Conservation (phyloP, 2,888 invertebrate genomes). For the Leucozona laternaria region DNA sequence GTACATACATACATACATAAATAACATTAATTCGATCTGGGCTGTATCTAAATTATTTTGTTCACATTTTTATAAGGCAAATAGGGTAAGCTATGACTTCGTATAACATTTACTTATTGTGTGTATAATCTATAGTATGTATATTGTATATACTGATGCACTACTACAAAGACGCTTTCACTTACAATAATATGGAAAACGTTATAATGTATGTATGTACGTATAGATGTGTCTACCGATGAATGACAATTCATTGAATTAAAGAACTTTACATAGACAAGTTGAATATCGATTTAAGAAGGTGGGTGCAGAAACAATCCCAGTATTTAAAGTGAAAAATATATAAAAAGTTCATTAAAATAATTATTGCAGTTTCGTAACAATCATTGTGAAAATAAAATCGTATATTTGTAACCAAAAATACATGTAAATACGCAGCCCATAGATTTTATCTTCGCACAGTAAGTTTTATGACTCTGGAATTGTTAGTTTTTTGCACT, state of each 20-base stretch:
- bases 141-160: background rate
- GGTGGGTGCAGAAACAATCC: background rate
- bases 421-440: background rate
- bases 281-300: background rate
- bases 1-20: too few species aligned
- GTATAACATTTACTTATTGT: too few species aligned
- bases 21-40: too few species aligned
- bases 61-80: too few species aligned
- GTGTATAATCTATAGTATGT: too few species aligned
- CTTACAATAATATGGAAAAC: background rate
- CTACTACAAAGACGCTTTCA: background rate
- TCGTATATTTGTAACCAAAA: background rate
- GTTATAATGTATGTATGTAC: too few species aligned
- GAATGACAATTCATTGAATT: slow-evolving; percentile 1
- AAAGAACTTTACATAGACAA: slow-evolving; percentile 9
- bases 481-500: background rate
- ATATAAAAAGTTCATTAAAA: background rate
- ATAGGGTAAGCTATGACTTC: too few species aligned
- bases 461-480: background rate
- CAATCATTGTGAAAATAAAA: background rate
- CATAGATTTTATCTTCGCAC: background rate
- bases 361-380: background rate
- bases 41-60: too few species aligned
- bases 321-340: background rate
- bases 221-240: background rate